Evolutionary conservation across 2,797 vertebrate genomes (phyloP).

Genomic region (Gobio occitaniae): DNA sequence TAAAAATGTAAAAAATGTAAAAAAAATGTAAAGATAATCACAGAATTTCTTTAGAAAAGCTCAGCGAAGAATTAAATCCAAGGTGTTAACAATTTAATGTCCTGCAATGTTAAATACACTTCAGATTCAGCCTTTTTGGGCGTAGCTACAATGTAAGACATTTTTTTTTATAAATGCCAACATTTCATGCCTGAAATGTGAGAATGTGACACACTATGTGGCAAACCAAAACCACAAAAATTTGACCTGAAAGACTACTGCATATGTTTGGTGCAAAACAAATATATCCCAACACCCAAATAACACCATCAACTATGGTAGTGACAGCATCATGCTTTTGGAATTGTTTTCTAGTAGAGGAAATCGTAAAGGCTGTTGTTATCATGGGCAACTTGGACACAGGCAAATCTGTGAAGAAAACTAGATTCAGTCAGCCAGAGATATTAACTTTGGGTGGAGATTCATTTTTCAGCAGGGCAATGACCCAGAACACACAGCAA

Average conservation of each 20-base stretch:
- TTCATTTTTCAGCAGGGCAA: background rate
- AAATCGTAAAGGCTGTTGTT: background rate
- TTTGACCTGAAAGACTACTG: background rate
- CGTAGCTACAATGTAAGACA: background rate
- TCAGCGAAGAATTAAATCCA: background rate
- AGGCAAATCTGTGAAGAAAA: constrained; percentile 19
- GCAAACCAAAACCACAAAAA: background rate
- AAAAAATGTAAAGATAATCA: too few relatives aligned
- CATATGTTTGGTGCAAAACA: background rate
- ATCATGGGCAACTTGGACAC: background rate
- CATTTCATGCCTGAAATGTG: background rate
- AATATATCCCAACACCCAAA: background rate
- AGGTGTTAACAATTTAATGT: background rate
- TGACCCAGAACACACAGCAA: constrained; percentile 3
- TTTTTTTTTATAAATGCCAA: too few relatives aligned
- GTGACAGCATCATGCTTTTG: background rate
- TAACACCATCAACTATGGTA: background rate
- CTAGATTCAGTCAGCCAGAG: background rate
- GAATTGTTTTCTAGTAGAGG: background rate
- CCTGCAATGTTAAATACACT: background rate
- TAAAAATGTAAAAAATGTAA: too few relatives aligned
- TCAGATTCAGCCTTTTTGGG: background rate
- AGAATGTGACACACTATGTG: background rate
- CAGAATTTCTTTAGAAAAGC: background rate
- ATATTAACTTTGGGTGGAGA: background rate